Percentiles rank a stretch among this genome's conserved stretches.
These are phyloP conservation scores for Paralichthys olivaceus DNA, from an alignment of 2,113 vertebrate genomes.

Conservation along the genomic window DNA sequence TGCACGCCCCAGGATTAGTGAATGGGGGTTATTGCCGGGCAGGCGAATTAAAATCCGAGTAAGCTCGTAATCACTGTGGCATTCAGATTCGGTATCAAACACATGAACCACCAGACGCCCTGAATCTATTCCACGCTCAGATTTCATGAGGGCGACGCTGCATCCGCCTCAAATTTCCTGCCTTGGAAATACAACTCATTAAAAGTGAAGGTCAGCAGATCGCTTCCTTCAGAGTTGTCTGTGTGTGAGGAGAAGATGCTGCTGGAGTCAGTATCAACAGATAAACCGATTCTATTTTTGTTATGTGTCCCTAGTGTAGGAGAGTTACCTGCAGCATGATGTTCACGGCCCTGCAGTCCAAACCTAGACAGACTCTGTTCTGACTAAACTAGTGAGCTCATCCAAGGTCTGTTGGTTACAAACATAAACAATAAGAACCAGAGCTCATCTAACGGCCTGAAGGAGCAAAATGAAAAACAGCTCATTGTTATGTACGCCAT, in stretches of 20 bases:
- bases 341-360: not conserved
- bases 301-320: not conserved
- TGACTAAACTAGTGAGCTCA: constrained; percentile 20
- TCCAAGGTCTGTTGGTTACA: constrained; percentile 17
- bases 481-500: constrained; percentile 46
- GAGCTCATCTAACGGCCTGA: constrained; percentile 3
- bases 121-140: constrained; percentile 20
- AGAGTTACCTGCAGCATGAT: not conserved
- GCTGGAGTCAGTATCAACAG: not conserved
- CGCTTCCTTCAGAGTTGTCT: constrained; percentile 43
- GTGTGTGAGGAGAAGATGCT: constrained; percentile 24
- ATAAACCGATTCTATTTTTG: not conserved
- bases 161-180: constrained; percentile 40
- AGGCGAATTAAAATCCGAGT: constrained; percentile 62
- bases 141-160: constrained; percentile 28
- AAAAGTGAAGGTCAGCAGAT: constrained; percentile 60
- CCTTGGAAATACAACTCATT: constrained; percentile 44
- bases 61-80: constrained; percentile 68
- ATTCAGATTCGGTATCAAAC: constrained; percentile 50
- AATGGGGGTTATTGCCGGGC: constrained; percentile 19
- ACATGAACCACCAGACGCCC: constrained; percentile 22
- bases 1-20: constrained; percentile 56
- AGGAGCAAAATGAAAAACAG: not conserved
- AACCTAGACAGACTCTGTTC: not conserved
- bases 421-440: constrained; percentile 27